These are phyloP conservation scores for Rhopalosiphum nymphaeae DNA, from an alignment of 2,888 invertebrate species.

Conservation along the genomic window DNA sequence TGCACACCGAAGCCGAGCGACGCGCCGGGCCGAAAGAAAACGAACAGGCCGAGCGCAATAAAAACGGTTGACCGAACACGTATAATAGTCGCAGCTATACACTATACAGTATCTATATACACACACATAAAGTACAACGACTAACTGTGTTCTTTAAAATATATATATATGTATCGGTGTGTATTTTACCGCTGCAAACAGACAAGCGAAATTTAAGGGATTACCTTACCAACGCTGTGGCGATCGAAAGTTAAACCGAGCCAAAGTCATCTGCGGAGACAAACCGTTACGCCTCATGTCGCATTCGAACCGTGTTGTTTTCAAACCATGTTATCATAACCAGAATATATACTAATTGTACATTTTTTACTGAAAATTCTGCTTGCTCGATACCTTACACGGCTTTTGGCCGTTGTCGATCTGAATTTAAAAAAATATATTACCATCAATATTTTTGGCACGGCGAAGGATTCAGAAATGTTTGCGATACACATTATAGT, in stretches of 20 bases:
- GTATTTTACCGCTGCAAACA: background rate
- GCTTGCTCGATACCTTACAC: background rate
- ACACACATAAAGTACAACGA: background rate
- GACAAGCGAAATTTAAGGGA: background rate
- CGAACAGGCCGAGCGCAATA: slow-evolving; percentile 28
- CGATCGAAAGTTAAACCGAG: background rate
- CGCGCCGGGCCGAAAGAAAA: slow-evolving; percentile 37
- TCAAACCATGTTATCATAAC: background rate
- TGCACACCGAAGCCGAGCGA: slow-evolving; percentile 26
- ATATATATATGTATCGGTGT: background rate
- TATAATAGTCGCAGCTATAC: slow-evolving; percentile 8
- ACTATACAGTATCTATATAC: background rate
- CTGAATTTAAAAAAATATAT: background rate
- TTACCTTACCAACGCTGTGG: background rate
- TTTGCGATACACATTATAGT: background rate
- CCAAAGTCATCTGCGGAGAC: background rate
- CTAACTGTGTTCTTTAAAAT: background rate
- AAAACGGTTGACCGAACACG: slow-evolving; percentile 44
- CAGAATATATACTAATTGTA: background rate
- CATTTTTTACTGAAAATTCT: background rate
- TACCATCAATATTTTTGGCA: background rate
- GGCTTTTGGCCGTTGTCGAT: background rate
- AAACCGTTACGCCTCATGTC: background rate
- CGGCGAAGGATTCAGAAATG: background rate
- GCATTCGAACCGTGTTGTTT: background rate